Evolutionary conservation across 2,888 invertebrate species (phyloP).

Genomic region (Sinodicranocentrus sp.): DNA sequence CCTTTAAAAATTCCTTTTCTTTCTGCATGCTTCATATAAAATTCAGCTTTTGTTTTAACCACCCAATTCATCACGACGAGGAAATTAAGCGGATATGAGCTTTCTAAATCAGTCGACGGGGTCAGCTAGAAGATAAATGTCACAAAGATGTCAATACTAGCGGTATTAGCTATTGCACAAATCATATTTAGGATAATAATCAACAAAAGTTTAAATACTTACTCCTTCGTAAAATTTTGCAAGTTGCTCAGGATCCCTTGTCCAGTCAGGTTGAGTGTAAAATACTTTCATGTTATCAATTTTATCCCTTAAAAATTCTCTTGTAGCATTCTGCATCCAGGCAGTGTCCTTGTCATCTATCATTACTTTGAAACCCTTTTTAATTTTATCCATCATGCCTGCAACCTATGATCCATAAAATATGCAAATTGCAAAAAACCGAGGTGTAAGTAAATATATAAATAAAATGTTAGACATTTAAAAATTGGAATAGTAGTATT

Average conservation of each 20-base stretch:
- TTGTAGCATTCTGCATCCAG: constrained; percentile 39
- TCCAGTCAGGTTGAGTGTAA: constrained; percentile 56
- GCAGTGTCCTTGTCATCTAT: constrained; percentile 22
- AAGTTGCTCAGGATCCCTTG: constrained; percentile 15
- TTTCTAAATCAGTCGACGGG: no score
- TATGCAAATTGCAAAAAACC: not conserved
- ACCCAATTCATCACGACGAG: not conserved
- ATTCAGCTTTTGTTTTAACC: not conserved
- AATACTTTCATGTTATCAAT: constrained; percentile 44
- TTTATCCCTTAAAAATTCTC: constrained; percentile 42
- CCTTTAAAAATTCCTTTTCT: not conserved
- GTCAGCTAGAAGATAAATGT: no score
- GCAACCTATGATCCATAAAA: constrained; percentile 21
- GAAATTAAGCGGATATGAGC: constrained; percentile 1
- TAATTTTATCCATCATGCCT: constrained; percentile 31
- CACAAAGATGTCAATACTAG: no score
- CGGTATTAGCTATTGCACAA: no score
- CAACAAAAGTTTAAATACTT: no score
- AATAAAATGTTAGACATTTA: not conserved
- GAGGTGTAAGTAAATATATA: not conserved
- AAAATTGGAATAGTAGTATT: not conserved
- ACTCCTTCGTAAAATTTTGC: constrained; percentile 37
- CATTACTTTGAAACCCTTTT: constrained; percentile 33
- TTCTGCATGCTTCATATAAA: not conserved
- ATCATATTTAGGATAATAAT: no score